These are phyloP conservation scores for Glandiceps talaboti DNA, from an alignment of 53 echinoderm and acorn worm genomes.

Conservation along the genomic window DNA sequence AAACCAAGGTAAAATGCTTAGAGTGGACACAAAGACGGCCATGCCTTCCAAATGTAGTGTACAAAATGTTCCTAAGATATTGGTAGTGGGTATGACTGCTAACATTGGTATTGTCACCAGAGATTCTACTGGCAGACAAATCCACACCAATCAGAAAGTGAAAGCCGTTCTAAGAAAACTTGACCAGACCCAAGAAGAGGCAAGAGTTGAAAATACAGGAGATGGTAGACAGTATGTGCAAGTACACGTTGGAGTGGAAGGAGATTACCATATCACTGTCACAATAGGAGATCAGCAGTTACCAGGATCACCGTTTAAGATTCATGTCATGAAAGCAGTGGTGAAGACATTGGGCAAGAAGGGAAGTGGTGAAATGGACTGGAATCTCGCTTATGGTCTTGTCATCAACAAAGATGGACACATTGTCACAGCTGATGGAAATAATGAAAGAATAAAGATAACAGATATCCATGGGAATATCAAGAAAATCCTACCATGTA, in stretches of 20 bases:
- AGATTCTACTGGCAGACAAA: neutral
- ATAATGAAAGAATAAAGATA: conserved; percentile 62
- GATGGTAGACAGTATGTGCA: neutral
- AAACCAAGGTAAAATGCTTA: neutral
- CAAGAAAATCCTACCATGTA: neutral
- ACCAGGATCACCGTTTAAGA: neutral
- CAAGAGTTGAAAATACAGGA: neutral
- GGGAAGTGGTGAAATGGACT: conserved; percentile 62
- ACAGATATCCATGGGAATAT: neutral
- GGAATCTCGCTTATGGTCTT: conserved; percentile 63
- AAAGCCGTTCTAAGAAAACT: neutral
- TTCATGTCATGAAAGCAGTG: neutral
- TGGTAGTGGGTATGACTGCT: neutral
- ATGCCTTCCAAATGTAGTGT: neutral
- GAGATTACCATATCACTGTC: neutral
- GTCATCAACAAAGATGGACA: conserved; percentile 72
- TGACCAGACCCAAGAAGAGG: neutral
- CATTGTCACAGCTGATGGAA: conserved; percentile 74
- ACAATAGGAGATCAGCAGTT: neutral
- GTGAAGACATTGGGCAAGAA: conserved; percentile 36
- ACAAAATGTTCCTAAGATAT: neutral
- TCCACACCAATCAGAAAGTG: neutral
- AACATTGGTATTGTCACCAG: neutral
- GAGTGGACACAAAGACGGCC: neutral
- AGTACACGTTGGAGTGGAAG: neutral